A percentile compares a stretch with the other conserved stretches of the same genome.
These are phyloP conservation scores for Sinonovacula constricta DNA, from an alignment of 1,140 invertebrate genomes.

Conservation along the genomic window DNA sequence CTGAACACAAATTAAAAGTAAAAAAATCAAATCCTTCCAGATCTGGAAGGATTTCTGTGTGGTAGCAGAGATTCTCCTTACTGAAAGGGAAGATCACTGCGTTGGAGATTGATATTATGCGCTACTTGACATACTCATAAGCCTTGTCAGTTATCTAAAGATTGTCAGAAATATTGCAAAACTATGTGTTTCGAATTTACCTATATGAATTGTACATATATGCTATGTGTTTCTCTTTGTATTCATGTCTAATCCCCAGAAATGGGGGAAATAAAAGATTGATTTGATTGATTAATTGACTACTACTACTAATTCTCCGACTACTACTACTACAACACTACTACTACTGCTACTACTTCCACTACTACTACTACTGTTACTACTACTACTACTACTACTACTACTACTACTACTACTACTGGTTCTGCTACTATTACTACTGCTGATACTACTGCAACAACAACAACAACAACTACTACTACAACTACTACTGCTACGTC, in stretches of 20 bases:
- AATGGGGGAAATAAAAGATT: neutral
- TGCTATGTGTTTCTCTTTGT: too few relatives aligned
- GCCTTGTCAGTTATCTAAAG: neutral
- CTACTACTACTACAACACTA: constrained; percentile 1
- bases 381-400: constrained; percentile 1
- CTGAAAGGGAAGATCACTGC: too few relatives aligned
- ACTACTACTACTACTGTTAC: constrained; percentile 1
- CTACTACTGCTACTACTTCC: constrained; percentile 4
- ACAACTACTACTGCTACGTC: neutral
- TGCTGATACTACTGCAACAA: neutral
- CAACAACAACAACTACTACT: neutral
- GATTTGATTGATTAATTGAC: neutral
- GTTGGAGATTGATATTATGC: too few relatives aligned
- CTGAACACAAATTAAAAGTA: too few relatives aligned
- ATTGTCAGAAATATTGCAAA: neutral
- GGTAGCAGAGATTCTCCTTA: too few relatives aligned
- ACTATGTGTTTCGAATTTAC: too few relatives aligned
- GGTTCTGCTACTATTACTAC: constrained; percentile 4
- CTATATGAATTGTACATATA: too few relatives aligned
- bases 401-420: too few relatives aligned
- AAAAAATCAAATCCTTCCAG: too few relatives aligned
- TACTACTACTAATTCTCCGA: neutral
- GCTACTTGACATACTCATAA: too few relatives aligned
- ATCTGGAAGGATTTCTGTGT: too few relatives aligned
- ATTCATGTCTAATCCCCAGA: neutral